A percentile compares a stretch with the other conserved stretches of the same genome.
These are phyloP conservation scores for Plebejus anna DNA, from an alignment of 2,888 invertebrate species.

Conservation along the genomic window DNA sequence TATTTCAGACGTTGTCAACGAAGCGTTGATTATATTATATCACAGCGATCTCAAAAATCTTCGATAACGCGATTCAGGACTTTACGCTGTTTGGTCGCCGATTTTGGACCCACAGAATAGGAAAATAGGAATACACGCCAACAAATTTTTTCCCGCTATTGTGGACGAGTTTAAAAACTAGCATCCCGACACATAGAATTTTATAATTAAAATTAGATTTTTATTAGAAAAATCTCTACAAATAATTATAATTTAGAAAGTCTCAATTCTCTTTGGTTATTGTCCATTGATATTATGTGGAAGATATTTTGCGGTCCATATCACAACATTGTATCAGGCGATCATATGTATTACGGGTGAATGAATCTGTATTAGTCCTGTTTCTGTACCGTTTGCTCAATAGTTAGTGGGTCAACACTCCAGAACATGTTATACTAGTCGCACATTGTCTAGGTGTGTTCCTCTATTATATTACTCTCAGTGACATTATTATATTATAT, in stretches of 20 bases:
- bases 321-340: background rate
- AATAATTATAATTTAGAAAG: background rate
- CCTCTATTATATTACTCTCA: background rate
- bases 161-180: too few species aligned
- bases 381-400: background rate
- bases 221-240: too few species aligned
- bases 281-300: background rate
- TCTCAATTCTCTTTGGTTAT: background rate
- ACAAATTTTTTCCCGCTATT: too few species aligned
- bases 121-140: too few species aligned
- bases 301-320: background rate
- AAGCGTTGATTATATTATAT: too few species aligned
- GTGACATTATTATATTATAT: background rate
- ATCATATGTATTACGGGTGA: background rate
- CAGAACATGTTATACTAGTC: background rate
- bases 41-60: too few species aligned
- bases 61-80: too few species aligned
- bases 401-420: background rate
- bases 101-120: too few species aligned
- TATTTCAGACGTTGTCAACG: too few species aligned
- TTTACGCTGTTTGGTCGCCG: too few species aligned
- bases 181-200: too few species aligned
- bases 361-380: constrained; percentile 1
- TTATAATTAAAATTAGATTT: too few species aligned
- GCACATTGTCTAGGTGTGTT: background rate